Evolutionary conservation across 92 coral and sea anemone species (phyloP), one percentile per base, ranked within the genome.

Genomic region (Plumapathes pennacea): DNA sequence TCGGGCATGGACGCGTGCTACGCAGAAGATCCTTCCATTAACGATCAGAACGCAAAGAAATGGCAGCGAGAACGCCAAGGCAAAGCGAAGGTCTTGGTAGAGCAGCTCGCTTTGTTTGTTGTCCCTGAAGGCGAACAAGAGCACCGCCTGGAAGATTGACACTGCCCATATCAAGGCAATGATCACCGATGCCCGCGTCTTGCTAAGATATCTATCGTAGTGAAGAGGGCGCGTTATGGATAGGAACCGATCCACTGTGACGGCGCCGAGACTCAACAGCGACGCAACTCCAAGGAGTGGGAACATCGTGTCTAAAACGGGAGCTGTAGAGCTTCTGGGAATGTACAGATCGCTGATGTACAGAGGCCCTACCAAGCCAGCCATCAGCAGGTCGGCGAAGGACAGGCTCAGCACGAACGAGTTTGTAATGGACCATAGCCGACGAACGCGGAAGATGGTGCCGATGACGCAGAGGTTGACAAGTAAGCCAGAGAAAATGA

Each of bases 281-380:
- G 99, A 94, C 2, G 99, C 88, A 5, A 79, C 90, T 4, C 99
- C 99, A 10, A 94, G 74, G 0, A 85, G 63, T 0, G 99, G 89
- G 36, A 80, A 84, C 10, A 88, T 12, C 2, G 85, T 62, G 38
- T 89, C 92, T 2, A 86, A 58, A 4, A 64, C 40, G n/a, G 54
- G 57, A 1, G 76, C 52, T 1, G 39, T 24, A 18, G 65, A 25
- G 18, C 30, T 13, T 18, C 29, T 22, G 1, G 60, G 50, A 3
- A 66, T 5, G 39, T 64, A 50, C 26, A 60, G 30, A 43, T 71
- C 86, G 29, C 64, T 49, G 34, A 94, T 77, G 32, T 86, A 52
- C 10, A 88, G 20, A 0, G 99, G 99, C 2, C 84, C 67, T 0
- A 85, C 78, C 1, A 77, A 72, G 2, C 76, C 57, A 14, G 96